A percentile compares a stretch with the other conserved stretches of the same genome.
Evolutionary conservation across 35 echinoderm and acorn worm genomes (phyloP).

Genomic region (Patiria miniata): DNA sequence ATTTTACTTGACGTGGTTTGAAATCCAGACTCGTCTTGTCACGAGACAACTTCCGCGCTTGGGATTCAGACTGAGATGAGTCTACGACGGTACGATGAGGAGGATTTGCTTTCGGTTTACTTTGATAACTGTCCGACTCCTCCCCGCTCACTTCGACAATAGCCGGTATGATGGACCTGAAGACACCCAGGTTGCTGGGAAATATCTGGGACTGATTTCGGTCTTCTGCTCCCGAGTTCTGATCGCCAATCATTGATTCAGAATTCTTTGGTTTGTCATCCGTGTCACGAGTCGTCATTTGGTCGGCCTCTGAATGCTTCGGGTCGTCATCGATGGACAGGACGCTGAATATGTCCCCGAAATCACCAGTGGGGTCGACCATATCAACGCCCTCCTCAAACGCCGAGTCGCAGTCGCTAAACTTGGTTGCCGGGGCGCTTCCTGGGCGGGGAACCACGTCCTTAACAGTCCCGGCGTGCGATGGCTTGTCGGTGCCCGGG

Average conservation of each 20-base stretch:
- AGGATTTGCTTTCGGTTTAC: neutral
- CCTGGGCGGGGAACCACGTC: constrained; percentile 1
- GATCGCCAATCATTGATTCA: too few relatives aligned
- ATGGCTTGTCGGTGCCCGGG: constrained; percentile 1
- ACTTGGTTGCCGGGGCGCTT: constrained; percentile 22
- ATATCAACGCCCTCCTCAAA: constrained; percentile 22
- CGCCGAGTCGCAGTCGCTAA: constrained; percentile 29
- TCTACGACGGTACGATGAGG: neutral
- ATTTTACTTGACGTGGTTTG: neutral
- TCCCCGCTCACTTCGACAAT: constrained; percentile 1
- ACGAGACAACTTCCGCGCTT: neutral
- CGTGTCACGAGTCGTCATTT: neutral
- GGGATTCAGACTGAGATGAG: neutral
- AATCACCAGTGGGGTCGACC: neutral
- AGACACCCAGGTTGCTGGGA: too few relatives aligned
- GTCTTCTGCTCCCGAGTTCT: too few relatives aligned
- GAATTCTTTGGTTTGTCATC: neutral
- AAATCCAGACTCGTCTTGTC: neutral
- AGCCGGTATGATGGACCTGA: neutral
- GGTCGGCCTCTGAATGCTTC: neutral
- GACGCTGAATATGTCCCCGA: constrained; percentile 30
- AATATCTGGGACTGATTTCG: too few relatives aligned
- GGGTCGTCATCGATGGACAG: constrained; percentile 21
- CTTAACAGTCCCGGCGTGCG: neutral
- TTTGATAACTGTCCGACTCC: neutral